Evolutionary conservation across 2,113 vertebrate species (phyloP), one percentile per base, ranked within the genome.

Genomic region (Oxyura jamaicensis): DNA sequence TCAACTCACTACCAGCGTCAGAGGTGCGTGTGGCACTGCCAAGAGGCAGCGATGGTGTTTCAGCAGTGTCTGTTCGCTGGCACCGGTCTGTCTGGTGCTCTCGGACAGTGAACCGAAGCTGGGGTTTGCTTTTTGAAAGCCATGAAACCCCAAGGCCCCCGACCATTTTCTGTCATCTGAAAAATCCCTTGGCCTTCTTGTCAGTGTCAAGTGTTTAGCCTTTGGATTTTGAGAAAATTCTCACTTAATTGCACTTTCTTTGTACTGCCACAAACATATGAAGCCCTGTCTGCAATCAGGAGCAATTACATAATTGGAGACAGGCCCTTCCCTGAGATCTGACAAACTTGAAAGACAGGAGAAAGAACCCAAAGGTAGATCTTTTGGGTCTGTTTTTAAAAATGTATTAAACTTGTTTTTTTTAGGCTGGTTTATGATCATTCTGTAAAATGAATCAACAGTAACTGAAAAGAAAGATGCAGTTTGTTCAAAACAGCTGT

Each of bases 1-100:
- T 81, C 39, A 29, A 5, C 10, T 72, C 10, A 2, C 52, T 73
- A 5, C 1, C 0, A 0, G 44, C 1, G 1, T 25, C 3, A 2
- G 74, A 65, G 66, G 8, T 0, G 1, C 5, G 2, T 3, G 18
- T 31, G 53, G 28, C 71, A 36, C 73, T 50, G 31, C 56, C 39
- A 59, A 13, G 52, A 14, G 3, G 8, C 0, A 0, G 31, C 56
- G 62, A 35, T 0, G 8, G 77, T 0, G 3, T 22, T 83, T 62
- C 2, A 8, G 46, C 31, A 74, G 59, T 3, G 3, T 26, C 65
- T 0, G 1, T 28, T 36, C 26, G 35, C 39, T 0, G 26, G 73
- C 73, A 71, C 36, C 7, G 1, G 48, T 15, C 29, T 75, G 26
- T 39, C 52, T 72, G 28, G 17, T 65, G 19, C 29, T 35, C 35